Percentiles rank a stretch among this genome's conserved stretches.
Evolutionary conservation across 1,140 invertebrate genomes (phyloP).

Genomic region (Saccostrea cuccullata): DNA sequence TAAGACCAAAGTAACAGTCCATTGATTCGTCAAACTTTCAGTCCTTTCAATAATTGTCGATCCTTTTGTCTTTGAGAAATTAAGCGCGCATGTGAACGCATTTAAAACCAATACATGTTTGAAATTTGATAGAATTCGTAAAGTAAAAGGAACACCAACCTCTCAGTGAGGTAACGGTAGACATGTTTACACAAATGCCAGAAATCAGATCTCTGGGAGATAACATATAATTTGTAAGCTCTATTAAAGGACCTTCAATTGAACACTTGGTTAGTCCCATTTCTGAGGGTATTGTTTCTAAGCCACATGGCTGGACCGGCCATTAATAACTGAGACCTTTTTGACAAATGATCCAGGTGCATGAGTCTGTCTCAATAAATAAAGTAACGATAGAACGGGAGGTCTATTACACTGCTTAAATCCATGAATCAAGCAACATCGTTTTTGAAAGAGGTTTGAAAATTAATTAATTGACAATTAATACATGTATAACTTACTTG

Average conservation of each 20-base stretch:
- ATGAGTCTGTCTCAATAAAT: too few species aligned
- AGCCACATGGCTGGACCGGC: neutral
- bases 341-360: neutral
- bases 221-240: neutral
- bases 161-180: neutral
- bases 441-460: too few species aligned
- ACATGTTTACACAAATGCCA: conserved; percentile 11
- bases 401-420: too few species aligned
- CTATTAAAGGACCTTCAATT: conserved; percentile 13
- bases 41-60: neutral
- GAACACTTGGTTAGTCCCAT: neutral
- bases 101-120: conserved; percentile 25
- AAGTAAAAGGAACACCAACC: neutral
- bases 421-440: too few species aligned
- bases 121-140: neutral
- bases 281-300: neutral
- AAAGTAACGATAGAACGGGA: too few species aligned
- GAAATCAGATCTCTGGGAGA: neutral
- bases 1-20: conserved; percentile 2
- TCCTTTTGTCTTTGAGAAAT: conserved; percentile 14
- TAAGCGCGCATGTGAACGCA: neutral
- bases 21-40: neutral
- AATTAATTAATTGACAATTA: too few species aligned
- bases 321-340: neutral
- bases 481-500: too few species aligned